Conservation (phyloP, 2,113 vertebrate species). For the Hydropotes inermis region DNA sequence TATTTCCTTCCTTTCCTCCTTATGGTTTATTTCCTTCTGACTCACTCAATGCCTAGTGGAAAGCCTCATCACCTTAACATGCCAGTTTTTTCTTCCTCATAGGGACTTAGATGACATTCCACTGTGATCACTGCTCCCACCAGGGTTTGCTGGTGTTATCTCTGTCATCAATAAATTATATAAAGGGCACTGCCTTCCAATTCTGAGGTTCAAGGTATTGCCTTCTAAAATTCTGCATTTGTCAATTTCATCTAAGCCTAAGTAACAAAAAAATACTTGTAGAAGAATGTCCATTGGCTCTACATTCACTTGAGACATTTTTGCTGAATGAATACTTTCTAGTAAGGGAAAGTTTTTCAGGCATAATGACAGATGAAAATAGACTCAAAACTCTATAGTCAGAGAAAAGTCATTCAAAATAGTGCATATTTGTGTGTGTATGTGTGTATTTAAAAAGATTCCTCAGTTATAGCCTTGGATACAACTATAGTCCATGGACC, state of each 20-base stretch:
- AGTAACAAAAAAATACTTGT: background rate
- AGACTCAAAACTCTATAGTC: background rate
- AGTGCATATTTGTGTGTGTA: background rate
- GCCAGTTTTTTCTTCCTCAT: background rate
- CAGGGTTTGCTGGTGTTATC: background rate
- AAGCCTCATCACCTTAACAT: background rate
- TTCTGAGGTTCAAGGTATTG: background rate
- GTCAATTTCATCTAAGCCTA: background rate
- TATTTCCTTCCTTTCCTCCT: background rate
- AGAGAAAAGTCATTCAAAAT: background rate
- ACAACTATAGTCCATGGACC: background rate
- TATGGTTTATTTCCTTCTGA: background rate
- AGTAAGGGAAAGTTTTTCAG: background rate
- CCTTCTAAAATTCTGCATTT: background rate
- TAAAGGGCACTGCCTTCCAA: background rate
- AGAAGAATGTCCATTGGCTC: background rate
- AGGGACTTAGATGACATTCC: background rate
- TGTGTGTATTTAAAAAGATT: background rate
- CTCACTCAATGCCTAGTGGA: background rate
- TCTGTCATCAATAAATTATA: background rate
- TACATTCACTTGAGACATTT: background rate
- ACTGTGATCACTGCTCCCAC: fast-evolving
- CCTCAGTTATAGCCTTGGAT: background rate
- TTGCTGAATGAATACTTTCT: background rate
- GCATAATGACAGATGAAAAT: too few relatives aligned